Base-by-base conservation (phyloP, 1,140 invertebrate genomes). In the Scaptomyza pallida region DNA sequence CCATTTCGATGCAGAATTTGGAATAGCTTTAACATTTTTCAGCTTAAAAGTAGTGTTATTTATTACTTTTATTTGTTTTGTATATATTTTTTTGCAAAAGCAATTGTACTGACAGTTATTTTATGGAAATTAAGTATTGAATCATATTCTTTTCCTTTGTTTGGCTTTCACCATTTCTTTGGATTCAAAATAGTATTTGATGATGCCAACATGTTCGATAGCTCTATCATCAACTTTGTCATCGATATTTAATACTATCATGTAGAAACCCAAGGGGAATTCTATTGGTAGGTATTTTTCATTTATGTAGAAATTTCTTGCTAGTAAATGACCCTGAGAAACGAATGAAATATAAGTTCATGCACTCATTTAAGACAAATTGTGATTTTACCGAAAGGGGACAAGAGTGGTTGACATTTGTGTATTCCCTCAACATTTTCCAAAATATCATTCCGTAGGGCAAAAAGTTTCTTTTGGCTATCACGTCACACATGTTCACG, bases 351-450 rank as follows among this genome's bases (percentile, higher is more conserved):
- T 9, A 5, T 54, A 60, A 17, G 0, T 10, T n/a, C n/a, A n/a
- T n/a, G n/a, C n/a, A n/a, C n/a, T n/a, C n/a, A 16, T n/a, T 19
- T 13, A 5, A 9, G 6, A 10, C 8, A 0, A 30, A 30, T 16
- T 5, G 35, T 26, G 3, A 1, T 26, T 5, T 26, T 52, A 78
- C 75, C 54, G 17, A 19, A 12, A 54, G 54, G 1, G 69, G 60
- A 17, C 77, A 76, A 6, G 41, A 35, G 16, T 81, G 77, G 48
- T 81, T 81, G 0, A 65, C 41, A 17, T 76, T 76, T 10, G 73
- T 35, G 19, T 57, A 72, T 0, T 50, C 21, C 10, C 33, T 72
- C 0, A 44, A 4, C 2, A 57, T 10, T 19, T 59, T 52, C 57
- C 16, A 26, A 3, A 55, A n/a, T 5, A 63, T 47, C 5, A 9